These are phyloP conservation scores for Pomacea canaliculata DNA, from an alignment of 2,888 invertebrate genomes.

Conservation along the genomic window DNA sequence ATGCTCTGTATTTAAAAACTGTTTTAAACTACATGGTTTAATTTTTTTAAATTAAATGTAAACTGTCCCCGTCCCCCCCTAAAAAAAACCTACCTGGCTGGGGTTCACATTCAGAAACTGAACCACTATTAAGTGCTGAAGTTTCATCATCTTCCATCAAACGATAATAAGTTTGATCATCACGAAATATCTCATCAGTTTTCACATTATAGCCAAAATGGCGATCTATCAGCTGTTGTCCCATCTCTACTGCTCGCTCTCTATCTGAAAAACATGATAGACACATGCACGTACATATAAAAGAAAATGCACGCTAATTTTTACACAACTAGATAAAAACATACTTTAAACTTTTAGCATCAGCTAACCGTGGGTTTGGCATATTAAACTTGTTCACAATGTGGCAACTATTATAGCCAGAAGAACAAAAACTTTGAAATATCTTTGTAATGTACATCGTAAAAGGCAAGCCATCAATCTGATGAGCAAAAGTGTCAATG, in stretches of 20 bases:
- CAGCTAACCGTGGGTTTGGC: too few relatives aligned
- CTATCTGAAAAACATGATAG: constrained; percentile 18
- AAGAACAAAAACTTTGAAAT: too few relatives aligned
- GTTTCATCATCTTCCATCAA: constrained; percentile 68
- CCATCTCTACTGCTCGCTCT: constrained; percentile 26
- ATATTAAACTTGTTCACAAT: too few relatives aligned
- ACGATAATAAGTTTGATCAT: constrained; percentile 55
- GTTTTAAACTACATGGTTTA: too few relatives aligned
- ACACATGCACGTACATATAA: neutral
- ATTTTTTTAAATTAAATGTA: too few relatives aligned
- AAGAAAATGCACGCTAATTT: neutral
- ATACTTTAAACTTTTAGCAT: too few relatives aligned
- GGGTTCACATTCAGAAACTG: constrained; percentile 56
- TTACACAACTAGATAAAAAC: neutral
- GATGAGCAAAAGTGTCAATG: too few relatives aligned
- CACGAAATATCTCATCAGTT: constrained; percentile 26
- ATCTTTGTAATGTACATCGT: too few relatives aligned
- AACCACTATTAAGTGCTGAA: constrained; percentile 67
- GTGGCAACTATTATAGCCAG: too few relatives aligned
- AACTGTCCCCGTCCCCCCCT: too few relatives aligned
- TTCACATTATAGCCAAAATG: constrained; percentile 20
- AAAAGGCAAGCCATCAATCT: too few relatives aligned
- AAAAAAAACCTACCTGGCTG: constrained; percentile 46
- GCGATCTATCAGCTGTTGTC: constrained; percentile 27
- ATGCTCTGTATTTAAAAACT: too few relatives aligned